phyloP scores from a whole-genome alignment of 1,140 invertebrate genomes.

The Drosophila bocki region DNA sequence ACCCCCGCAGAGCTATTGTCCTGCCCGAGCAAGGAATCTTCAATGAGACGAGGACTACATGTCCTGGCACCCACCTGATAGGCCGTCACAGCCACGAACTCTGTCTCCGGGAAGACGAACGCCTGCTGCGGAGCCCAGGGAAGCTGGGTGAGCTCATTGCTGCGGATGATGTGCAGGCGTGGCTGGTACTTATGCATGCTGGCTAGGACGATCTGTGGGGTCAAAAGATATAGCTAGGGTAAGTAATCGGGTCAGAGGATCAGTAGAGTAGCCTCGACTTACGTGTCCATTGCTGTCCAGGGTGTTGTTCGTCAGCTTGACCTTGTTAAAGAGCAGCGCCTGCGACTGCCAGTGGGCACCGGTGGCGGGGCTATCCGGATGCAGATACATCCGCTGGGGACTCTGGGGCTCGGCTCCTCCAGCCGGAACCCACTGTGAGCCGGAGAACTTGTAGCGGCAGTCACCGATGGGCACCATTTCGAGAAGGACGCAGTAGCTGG shows the following conservation, averaged over 20 bases:
- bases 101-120: slow-evolving; percentile 92
- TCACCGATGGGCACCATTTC: slow-evolving; percentile 90
- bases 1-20: slow-evolving; percentile 51
- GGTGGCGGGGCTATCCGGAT: slow-evolving; percentile 93
- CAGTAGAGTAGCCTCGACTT: slow-evolving; percentile 85
- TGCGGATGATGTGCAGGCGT: slow-evolving; percentile 92
- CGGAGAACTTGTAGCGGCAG: slow-evolving; percentile 89
- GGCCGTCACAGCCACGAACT: slow-evolving; percentile 97
- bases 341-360: slow-evolving; percentile 95
- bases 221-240: slow-evolving; percentile 45
- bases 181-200: slow-evolving; percentile 98
- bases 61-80: slow-evolving; percentile 89
- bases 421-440: slow-evolving; percentile 92
- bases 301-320: slow-evolving; percentile 96
- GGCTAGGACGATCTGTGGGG: slow-evolving; percentile 92
- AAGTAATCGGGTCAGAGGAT: slow-evolving; percentile 10
- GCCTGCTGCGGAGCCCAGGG: slow-evolving; percentile 88
- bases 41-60: slow-evolving; percentile 27
- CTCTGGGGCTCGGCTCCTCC: slow-evolving; percentile 94
- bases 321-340: slow-evolving; percentile 92
- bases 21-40: slow-evolving; percentile 2
- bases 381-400: slow-evolving; percentile 90
- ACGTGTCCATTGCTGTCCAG: slow-evolving; percentile 93
- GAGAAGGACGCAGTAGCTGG: slow-evolving; percentile 92
- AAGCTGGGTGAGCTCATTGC: slow-evolving; percentile 88